These are phyloP conservation scores for Pristionchus fissidentatus DNA, from an alignment of 2,888 invertebrate genomes.

Conservation along the genomic window DNA sequence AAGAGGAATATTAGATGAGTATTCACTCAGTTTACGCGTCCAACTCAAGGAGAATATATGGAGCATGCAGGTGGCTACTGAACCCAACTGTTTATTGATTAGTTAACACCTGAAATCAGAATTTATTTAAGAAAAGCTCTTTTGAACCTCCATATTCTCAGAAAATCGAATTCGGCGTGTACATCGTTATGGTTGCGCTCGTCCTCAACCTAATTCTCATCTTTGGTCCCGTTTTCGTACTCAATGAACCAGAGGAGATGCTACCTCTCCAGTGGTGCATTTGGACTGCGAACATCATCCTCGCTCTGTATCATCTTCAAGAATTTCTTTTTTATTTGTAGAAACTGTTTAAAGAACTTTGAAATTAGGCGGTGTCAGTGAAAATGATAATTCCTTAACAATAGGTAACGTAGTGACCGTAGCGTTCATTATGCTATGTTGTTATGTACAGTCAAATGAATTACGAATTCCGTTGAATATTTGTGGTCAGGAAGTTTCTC, in stretches of 20 bases:
- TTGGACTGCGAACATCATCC: not conserved
- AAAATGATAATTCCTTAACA: too few relatives aligned
- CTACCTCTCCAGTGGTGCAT: not conserved
- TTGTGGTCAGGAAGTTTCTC: too few relatives aligned
- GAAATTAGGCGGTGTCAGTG: too few relatives aligned
- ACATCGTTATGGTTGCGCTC: not conserved
- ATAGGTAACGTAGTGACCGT: too few relatives aligned
- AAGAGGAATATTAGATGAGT: too few relatives aligned
- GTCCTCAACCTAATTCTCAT: not conserved
- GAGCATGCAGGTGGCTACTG: not conserved
- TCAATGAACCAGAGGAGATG: not conserved
- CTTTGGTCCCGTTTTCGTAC: not conserved
- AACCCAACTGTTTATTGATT: not conserved
- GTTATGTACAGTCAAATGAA: too few relatives aligned
- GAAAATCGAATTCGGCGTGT: slow-evolving; percentile 9
- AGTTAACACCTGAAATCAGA: not conserved
- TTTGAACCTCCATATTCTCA: not conserved
- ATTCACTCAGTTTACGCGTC: not conserved
- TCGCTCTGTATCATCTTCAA: not conserved
- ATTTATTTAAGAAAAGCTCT: not conserved
- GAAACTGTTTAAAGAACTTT: too few relatives aligned
- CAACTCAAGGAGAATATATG: not conserved
- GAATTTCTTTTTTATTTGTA: too few relatives aligned
- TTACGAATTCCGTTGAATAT: too few relatives aligned
- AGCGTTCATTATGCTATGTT: too few relatives aligned